These are phyloP conservation scores for Ctenomys sociabilis DNA, from an alignment of 2,113 vertebrate species.

Conservation along the genomic window DNA sequence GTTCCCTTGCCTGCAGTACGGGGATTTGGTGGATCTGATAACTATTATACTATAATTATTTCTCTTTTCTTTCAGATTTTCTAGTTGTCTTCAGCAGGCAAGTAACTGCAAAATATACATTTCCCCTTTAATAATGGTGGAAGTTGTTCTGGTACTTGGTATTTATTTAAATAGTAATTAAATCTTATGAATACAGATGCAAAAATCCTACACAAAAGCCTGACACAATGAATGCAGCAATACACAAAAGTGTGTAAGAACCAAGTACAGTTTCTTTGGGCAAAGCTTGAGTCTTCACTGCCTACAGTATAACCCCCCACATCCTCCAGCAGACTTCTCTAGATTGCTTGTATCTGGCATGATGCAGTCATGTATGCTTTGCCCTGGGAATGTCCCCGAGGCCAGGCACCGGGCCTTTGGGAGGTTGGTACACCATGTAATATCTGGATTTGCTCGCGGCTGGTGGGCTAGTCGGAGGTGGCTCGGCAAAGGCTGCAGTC, in stretches of 20 bases:
- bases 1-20: not conserved
- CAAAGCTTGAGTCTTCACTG: not conserved
- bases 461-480: not conserved
- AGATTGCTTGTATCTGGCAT: not conserved
- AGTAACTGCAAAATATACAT: not conserved
- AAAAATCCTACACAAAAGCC: conserved; percentile 19
- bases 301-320: not conserved
- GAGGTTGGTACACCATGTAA: not conserved
- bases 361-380: not conserved
- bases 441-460: not conserved
- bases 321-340: not conserved
- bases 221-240: not conserved
- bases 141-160: not conserved
- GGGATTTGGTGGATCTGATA: not conserved
- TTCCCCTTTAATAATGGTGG: not conserved
- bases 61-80: not conserved
- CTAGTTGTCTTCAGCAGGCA: not conserved
- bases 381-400: not conserved
- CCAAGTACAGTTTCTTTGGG: not conserved
- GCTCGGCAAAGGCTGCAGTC: not conserved
- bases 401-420: not conserved
- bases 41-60: not conserved
- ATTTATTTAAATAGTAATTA: conserved; percentile 46
- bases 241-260: not conserved
- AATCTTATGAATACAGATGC: not conserved